These are phyloP conservation scores for Chrosomus eos DNA, from an alignment of 2,797 vertebrate genomes.

Conservation along the genomic window DNA sequence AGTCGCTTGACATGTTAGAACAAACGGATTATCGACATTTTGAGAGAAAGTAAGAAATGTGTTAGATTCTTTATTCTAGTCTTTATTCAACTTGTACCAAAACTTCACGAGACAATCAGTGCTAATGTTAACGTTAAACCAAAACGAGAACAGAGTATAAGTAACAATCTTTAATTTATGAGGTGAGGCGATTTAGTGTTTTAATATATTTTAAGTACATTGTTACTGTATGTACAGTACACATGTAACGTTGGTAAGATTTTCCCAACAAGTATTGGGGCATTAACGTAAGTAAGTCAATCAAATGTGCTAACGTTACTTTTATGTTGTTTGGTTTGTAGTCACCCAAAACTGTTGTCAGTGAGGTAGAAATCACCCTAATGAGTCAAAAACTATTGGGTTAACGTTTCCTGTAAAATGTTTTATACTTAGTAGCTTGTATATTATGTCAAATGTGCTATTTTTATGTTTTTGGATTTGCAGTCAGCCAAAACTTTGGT, in stretches of 20 bases:
- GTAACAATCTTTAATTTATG: too few species aligned
- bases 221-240: neutral
- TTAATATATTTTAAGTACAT: neutral
- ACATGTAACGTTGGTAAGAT: neutral
- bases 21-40: neutral
- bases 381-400: neutral
- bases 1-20: neutral
- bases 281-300: neutral
- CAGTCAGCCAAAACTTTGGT: neutral
- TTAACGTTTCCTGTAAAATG: neutral
- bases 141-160: neutral
- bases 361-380: constrained; percentile 21
- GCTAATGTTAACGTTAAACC: neutral
- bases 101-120: neutral
- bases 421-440: neutral
- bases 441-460: too few species aligned
- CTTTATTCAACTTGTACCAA: neutral
- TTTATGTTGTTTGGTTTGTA: neutral
- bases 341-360: too few species aligned
- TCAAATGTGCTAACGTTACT: neutral
- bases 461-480: neutral
- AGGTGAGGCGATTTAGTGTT: neutral
- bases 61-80: neutral
- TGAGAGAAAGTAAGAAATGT: constrained; percentile 29
- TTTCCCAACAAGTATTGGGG: too few species aligned